Evolutionary conservation across 2,797 vertebrate species (phyloP).

Genomic region (Phalanger gymnotis): DNA sequence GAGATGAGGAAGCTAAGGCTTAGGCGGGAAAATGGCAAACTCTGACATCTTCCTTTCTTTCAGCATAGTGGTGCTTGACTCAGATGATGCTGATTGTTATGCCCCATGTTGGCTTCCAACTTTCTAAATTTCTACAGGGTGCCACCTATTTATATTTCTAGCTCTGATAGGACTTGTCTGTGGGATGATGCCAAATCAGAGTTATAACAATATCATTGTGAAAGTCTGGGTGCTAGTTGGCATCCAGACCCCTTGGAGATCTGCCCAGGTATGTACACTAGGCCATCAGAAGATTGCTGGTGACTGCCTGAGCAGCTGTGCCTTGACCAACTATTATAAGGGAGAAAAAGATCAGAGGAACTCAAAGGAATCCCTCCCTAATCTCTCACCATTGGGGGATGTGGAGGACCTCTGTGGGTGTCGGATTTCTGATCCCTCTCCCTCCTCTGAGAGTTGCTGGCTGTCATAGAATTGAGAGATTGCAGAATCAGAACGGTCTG

Average conservation of each 20-base stretch:
- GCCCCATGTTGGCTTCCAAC: slow-evolving; percentile 45
- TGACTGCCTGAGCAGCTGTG: neutral
- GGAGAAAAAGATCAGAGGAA: slow-evolving; percentile 48
- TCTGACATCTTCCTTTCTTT: neutral
- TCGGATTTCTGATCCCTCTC: neutral
- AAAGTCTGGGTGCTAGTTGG: slow-evolving; percentile 49
- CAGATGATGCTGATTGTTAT: slow-evolving; percentile 39
- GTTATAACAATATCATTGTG: slow-evolving; percentile 73
- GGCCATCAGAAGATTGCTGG: slow-evolving; percentile 32
- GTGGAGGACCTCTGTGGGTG: neutral
- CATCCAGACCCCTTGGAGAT: slow-evolving; percentile 43
- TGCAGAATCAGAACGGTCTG: neutral
- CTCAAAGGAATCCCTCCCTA: slow-evolving; percentile 5
- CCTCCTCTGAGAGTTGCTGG: neutral
- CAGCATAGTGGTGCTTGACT: neutral
- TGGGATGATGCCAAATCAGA: slow-evolving; percentile 69
- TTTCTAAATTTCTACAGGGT: slow-evolving; percentile 56
- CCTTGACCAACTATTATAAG: slow-evolving; percentile 39
- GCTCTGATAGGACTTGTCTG: slow-evolving; percentile 75
- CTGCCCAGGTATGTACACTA: slow-evolving; percentile 62
- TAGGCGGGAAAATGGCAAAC: neutral
- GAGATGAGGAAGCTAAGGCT: neutral
- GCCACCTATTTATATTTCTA: slow-evolving; percentile 77
- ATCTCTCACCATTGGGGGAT: neutral
- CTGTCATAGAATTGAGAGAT: neutral